These are phyloP conservation scores for Drosophila niveifrons DNA, from an alignment of 2,888 invertebrate species.

Conservation along the genomic window DNA sequence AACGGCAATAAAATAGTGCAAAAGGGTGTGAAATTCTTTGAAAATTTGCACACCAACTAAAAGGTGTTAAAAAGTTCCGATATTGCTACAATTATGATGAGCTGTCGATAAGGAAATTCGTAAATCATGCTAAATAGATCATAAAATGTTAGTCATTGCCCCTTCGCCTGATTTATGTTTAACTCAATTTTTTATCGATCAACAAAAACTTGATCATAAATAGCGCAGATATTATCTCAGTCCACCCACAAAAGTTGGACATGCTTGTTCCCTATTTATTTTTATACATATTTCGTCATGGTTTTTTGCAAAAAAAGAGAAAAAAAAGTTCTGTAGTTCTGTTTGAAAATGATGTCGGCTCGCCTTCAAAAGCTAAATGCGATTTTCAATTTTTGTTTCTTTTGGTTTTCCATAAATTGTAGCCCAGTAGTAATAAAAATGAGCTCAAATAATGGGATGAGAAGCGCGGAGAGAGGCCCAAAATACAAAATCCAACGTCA, in stretches of 20 bases:
- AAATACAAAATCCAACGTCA: not conserved
- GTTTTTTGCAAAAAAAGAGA: slow-evolving; percentile 35
- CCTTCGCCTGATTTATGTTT: not conserved
- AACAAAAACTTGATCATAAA: not conserved
- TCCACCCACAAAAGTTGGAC: slow-evolving; percentile 28
- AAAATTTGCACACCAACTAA: not conserved
- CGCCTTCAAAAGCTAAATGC: slow-evolving; percentile 43
- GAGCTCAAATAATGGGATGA: slow-evolving; percentile 33
- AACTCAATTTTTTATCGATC: not conserved
- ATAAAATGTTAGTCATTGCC: no score
- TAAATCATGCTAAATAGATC: no score
- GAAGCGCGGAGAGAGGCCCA: not conserved
- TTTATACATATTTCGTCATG: slow-evolving; percentile 69
- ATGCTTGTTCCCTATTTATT: slow-evolving; percentile 24
- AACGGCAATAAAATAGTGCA: not conserved
- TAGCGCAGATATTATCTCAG: slow-evolving; percentile 8
- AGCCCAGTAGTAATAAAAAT: slow-evolving; percentile 46
- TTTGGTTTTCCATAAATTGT: slow-evolving; percentile 42
- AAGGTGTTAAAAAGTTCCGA: not conserved
- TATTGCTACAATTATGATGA: not conserved
- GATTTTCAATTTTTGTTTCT: slow-evolving; percentile 22
- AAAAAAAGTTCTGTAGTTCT: slow-evolving; percentile 19
- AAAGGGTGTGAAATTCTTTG: slow-evolving; percentile 1
- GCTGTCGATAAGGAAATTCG: not conserved
- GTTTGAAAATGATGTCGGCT: slow-evolving; percentile 31